Conservation (phyloP, 2,888 invertebrate species). For the Yponomeuta sedellus region DNA sequence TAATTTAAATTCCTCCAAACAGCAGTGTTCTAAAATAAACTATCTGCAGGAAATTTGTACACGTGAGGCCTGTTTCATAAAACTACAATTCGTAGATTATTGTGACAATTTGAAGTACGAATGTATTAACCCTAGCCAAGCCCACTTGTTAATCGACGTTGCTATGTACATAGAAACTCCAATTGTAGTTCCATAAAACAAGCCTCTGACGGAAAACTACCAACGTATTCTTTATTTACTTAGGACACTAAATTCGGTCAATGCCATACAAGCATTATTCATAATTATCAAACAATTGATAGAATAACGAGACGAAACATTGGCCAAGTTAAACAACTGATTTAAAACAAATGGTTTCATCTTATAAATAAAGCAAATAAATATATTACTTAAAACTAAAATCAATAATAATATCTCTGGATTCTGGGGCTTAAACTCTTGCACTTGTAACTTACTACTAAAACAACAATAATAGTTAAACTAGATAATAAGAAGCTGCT, state of each 20-base stretch:
- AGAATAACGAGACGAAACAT: not conserved
- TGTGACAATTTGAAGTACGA: too few relatives aligned
- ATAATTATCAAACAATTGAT: not conserved
- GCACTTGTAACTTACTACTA: slow-evolving; percentile 50
- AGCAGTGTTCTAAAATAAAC: not conserved
- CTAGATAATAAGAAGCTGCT: slow-evolving; percentile 33
- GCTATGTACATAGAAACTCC: too few relatives aligned
- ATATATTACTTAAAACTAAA: slow-evolving; percentile 44
- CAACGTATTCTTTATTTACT: not conserved
- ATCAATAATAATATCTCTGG: slow-evolving; percentile 66
- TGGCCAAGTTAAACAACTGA: slow-evolving; percentile 1
- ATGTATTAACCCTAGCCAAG: too few relatives aligned
- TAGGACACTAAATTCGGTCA: not conserved
- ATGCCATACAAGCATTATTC: not conserved
- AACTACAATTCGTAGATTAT: too few relatives aligned
- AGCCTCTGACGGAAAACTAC: slow-evolving; percentile 1
- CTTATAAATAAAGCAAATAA: slow-evolving; percentile 48
- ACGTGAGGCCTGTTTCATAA: too few relatives aligned
- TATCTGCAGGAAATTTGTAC: not conserved
- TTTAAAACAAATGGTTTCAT: slow-evolving; percentile 1
- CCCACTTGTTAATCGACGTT: too few relatives aligned
- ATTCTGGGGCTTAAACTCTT: slow-evolving; percentile 69
- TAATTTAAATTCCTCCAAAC: too few relatives aligned
- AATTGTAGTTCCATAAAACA: too few relatives aligned
- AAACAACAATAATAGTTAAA: slow-evolving; percentile 54